These are phyloP conservation scores for Drosophila tristis DNA, from an alignment of 1,140 invertebrate genomes.

Conservation along the genomic window DNA sequence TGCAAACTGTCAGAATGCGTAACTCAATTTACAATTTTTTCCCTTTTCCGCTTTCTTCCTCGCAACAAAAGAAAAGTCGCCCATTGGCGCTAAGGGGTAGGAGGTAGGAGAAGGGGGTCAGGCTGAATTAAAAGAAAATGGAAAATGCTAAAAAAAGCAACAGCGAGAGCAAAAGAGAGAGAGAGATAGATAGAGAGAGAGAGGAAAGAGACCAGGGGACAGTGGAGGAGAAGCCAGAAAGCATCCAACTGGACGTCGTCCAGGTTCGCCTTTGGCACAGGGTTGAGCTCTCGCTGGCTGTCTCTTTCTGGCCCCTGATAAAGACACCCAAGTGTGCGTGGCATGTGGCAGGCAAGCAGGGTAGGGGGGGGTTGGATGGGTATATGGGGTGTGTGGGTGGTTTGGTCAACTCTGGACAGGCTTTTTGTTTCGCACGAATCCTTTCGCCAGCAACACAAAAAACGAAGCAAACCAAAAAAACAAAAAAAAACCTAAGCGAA, in stretches of 20 bases:
- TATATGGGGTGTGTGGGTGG: slow-evolving; percentile 13
- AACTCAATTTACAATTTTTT: slow-evolving; percentile 82
- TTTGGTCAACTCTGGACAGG: slow-evolving; percentile 65
- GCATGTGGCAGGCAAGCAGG: slow-evolving; percentile 53
- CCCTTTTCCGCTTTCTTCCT: slow-evolving; percentile 55
- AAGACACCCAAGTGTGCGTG: slow-evolving; percentile 79
- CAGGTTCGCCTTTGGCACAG: slow-evolving; percentile 29
- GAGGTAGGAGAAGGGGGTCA: slow-evolving; percentile 22
- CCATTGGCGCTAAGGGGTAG: not conserved
- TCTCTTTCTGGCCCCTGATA: slow-evolving; percentile 51
- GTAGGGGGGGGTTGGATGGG: not conserved
- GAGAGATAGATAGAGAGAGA: slow-evolving; percentile 40
- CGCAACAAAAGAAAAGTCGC: slow-evolving; percentile 51
- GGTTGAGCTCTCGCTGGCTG: slow-evolving; percentile 42
- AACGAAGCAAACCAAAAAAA: slow-evolving; percentile 27
- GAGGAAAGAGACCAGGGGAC: slow-evolving; percentile 27
- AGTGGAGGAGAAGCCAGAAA: slow-evolving; percentile 12
- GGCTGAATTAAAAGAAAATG: slow-evolving; percentile 80
- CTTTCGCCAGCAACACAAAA: slow-evolving; percentile 57
- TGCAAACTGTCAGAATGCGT: slow-evolving; percentile 82
- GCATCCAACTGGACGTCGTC: slow-evolving; percentile 32
- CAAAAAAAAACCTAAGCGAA: slow-evolving; percentile 54
- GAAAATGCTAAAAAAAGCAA: slow-evolving; percentile 75
- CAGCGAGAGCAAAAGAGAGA: slow-evolving; percentile 32
- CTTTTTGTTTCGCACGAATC: slow-evolving; percentile 79